phyloP scores from a whole-genome alignment of 2,797 vertebrate species.

The Dromococcyx pavoninus region DNA sequence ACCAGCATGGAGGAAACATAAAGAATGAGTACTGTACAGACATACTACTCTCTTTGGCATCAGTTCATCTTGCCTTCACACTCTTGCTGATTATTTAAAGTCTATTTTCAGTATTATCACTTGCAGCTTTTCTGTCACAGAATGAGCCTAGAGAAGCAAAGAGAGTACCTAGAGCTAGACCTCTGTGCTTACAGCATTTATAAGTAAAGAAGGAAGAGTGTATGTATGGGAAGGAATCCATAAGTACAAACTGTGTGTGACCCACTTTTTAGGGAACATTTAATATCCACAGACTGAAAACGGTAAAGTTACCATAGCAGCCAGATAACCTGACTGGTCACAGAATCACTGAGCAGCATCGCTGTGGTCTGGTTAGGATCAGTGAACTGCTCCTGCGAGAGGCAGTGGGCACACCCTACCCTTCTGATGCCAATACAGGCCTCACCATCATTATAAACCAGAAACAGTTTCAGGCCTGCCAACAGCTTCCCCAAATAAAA shows the following conservation, averaged over 20 bases:
- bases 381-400: rapidly evolving
- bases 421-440: rapidly evolving
- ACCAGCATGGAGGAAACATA: neutral
- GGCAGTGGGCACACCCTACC: rapidly evolving
- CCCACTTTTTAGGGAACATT: neutral
- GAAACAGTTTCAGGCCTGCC: neutral
- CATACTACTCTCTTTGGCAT: neutral
- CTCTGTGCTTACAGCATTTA: neutral
- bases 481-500: neutral
- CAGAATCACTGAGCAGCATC: neutral
- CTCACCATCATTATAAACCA: neutral
- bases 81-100: neutral
- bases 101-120: neutral
- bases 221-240: neutral
- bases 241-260: neutral
- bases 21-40: neutral
- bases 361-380: neutral
- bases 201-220: neutral
- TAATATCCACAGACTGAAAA: neutral
- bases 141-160: neutral
- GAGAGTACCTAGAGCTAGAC: neutral
- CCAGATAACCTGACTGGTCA: neutral
- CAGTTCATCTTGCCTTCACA: neutral
- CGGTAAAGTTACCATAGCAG: neutral
- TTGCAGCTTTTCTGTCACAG: neutral